phyloP scores from a whole-genome alignment of 2,888 invertebrate species.

The Germaria angustata region DNA sequence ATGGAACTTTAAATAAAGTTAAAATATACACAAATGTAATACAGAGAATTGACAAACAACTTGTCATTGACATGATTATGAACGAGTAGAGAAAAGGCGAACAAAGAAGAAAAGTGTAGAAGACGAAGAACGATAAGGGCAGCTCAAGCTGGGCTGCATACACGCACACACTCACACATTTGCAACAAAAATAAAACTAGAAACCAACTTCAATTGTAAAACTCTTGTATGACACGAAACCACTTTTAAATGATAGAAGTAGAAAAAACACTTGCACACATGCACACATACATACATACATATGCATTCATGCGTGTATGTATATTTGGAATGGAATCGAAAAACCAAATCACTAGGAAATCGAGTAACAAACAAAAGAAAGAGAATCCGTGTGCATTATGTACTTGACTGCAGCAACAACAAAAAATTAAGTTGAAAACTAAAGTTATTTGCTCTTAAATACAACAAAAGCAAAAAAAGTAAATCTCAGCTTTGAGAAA shows the following conservation, averaged over 20 bases:
- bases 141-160: neutral
- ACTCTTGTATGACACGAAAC: slow-evolving; percentile 57
- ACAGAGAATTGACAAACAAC: slow-evolving; percentile 74
- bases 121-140: slow-evolving; percentile 17
- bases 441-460: slow-evolving; percentile 53
- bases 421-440: neutral
- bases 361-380: slow-evolving; percentile 23
- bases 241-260: slow-evolving; percentile 54
- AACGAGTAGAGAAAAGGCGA: neutral
- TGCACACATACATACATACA: neutral
- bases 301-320: neutral
- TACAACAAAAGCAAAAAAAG: neutral
- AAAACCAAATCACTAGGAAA: slow-evolving; percentile 26
- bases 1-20: slow-evolving; percentile 67
- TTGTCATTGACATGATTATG: slow-evolving; percentile 68
- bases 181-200: slow-evolving; percentile 17
- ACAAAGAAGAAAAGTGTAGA: neutral
- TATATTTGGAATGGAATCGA: neutral
- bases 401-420: slow-evolving; percentile 5
- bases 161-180: neutral
- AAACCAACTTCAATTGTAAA: slow-evolving; percentile 53
- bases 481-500: slow-evolving; percentile 45
- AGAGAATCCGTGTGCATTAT: slow-evolving; percentile 1
- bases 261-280: neutral
- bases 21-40: slow-evolving; percentile 68